These are phyloP conservation scores for Hassar affinis DNA, from an alignment of 2,113 vertebrate genomes.

Conservation along the genomic window DNA sequence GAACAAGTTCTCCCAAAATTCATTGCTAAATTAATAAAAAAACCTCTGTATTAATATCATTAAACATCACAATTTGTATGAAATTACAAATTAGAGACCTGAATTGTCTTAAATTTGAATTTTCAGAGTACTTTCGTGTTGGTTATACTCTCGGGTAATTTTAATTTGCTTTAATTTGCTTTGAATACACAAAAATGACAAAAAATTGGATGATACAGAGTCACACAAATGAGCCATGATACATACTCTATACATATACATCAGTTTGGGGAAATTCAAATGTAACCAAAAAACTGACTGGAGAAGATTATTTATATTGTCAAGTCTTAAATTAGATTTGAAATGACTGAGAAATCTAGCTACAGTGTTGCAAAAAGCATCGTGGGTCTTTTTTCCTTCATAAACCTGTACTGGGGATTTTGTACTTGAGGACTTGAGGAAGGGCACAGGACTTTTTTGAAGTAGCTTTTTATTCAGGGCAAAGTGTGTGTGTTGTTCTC, in stretches of 20 bases:
- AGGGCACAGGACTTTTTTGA: neutral
- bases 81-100: neutral
- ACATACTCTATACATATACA: too few species aligned
- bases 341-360: too few species aligned
- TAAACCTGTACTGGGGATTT: neutral
- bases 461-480: neutral
- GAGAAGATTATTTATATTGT: too few species aligned
- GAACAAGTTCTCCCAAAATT: neutral
- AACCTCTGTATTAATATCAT: neutral
- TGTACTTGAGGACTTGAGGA: neutral
- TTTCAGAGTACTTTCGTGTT: neutral
- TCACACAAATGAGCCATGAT: neutral
- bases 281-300: too few species aligned
- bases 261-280: too few species aligned
- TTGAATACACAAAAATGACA: neutral
- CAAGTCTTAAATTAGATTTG: too few species aligned
- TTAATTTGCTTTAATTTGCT: neutral
- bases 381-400: neutral
- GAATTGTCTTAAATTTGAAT: neutral
- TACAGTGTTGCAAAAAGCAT: too few species aligned
- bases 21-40: neutral
- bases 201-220: neutral
- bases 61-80: neutral
- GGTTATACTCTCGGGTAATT: neutral
- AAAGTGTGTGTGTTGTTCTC: slow-evolving; percentile 15